Evolutionary conservation across 2,113 vertebrate genomes (phyloP), one percentile per base, ranked within the genome.

Genomic region (Grallaria varia): DNA sequence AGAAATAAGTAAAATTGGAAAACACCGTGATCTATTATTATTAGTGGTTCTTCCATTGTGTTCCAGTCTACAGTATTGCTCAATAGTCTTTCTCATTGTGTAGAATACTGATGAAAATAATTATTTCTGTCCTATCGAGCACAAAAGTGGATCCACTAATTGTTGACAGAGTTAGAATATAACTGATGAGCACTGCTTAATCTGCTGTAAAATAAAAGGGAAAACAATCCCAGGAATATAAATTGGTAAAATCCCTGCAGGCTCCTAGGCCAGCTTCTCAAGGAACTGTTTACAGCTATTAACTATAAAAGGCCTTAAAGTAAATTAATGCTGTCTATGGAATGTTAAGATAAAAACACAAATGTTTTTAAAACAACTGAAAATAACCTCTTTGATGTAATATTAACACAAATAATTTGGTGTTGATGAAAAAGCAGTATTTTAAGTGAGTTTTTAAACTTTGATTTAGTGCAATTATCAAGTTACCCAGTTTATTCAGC

Each of bases 1-100:
- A 90, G 60, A 90, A 92, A 83, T 20, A 91, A 93, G 84, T 92
- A 96, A 95, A 93, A 85, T 72, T 13, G 15, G 56, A 79, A 87
- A 94, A 83, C 12, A 66, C 8, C 7, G 12, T 50, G 16, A 47
- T 74, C n/a, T 96, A 3, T 62, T 50, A 3, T 62, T 50, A 40
- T 27, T 44, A 39, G 23, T 77, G 14, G 17, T 75, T 89, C 17
- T 20, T 69, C 33, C 3, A 3, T 56, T 30, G 9, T 28, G 19
- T 80, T 83, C 35, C 82, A 31, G 10, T 67, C 55, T 88, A 45
- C 30, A 28, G 6, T 77, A 50, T 52, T 83, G 25, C 25, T 80
- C n/a, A 63, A 15, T 63, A 66, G 31, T 78, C 17, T 73, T 60
- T 66, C 6, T 79, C 19, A 27, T 44, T 68, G 28, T 53, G 13